Conservation (phyloP, 2,113 vertebrate species). For the Nothoprocta perdicaria region DNA sequence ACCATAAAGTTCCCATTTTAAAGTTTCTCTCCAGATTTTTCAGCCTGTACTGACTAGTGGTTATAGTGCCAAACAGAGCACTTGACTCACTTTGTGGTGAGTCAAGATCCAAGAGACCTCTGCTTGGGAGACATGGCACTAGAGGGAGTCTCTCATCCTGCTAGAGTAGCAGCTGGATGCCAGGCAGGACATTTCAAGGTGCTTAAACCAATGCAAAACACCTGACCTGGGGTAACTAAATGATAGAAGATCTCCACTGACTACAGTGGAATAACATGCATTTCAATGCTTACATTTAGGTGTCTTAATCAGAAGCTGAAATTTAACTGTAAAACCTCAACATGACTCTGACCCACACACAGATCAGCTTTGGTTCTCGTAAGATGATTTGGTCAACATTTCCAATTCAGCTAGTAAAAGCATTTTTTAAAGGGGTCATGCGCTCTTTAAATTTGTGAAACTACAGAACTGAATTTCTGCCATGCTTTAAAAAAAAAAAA, state of each 20-base stretch:
- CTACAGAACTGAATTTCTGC: neutral
- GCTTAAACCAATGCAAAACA: neutral
- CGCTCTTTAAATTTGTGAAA: neutral
- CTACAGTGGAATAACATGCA: neutral
- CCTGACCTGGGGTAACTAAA: neutral
- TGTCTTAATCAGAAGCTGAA: neutral
- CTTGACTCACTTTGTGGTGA: neutral
- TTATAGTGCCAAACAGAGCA: neutral
- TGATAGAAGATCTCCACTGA: neutral
- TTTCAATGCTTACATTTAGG: neutral
- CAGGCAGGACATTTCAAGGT: neutral
- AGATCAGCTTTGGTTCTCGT: neutral
- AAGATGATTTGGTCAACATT: neutral
- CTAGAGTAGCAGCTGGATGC: neutral
- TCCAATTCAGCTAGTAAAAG: neutral
- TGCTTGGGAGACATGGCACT: rapidly evolving
- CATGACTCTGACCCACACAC: neutral
- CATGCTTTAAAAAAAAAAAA: neutral
- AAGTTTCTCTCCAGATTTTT: neutral
- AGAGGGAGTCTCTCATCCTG: neutral
- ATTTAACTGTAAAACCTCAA: rapidly evolving
- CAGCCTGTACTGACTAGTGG: rapidly evolving
- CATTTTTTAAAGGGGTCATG: neutral
- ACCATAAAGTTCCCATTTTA: neutral
- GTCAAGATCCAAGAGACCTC: neutral